Evolutionary conservation across 2,888 invertebrate genomes (phyloP).

Genomic region (Eupithecia centaureata): DNA sequence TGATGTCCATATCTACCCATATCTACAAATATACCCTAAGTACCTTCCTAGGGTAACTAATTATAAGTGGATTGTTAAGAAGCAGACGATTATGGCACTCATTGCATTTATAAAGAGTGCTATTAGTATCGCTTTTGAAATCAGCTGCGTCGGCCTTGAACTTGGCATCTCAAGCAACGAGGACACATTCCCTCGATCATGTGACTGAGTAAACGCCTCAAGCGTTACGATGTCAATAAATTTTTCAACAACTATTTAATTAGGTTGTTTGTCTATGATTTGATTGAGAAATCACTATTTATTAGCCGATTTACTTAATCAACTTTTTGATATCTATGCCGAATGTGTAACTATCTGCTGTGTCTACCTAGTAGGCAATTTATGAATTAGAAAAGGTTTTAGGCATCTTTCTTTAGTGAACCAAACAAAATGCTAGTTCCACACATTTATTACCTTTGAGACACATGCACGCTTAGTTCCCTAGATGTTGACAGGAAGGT

Average conservation of each 20-base stretch:
- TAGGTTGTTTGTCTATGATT: background rate
- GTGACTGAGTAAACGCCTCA: slow-evolving; percentile 48
- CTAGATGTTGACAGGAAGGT: too few species aligned
- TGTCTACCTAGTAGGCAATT: too few species aligned
- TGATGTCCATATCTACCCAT: too few species aligned
- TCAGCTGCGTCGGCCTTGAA: slow-evolving; percentile 52
- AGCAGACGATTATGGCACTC: background rate
- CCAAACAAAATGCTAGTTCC: background rate
- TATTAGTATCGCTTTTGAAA: background rate
- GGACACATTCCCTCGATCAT: slow-evolving; percentile 54
- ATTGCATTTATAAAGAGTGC: slow-evolving; percentile 3
- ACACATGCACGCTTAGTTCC: too few species aligned
- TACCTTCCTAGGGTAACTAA: background rate
- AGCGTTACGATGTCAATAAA: slow-evolving; percentile 8
- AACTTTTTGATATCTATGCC: background rate
- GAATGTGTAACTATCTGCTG: too few species aligned
- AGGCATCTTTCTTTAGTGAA: too few species aligned
- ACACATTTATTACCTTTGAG: too few species aligned
- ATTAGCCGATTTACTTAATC: background rate
- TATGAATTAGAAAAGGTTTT: background rate
- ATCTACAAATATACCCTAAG: too few species aligned
- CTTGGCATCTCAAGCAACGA: slow-evolving; percentile 41
- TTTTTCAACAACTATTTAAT: background rate
- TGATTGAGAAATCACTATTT: slow-evolving; percentile 3
- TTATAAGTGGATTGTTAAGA: background rate